phyloP scores from a whole-genome alignment of 2,113 vertebrate genomes.

The Anoplopoma fimbria region DNA sequence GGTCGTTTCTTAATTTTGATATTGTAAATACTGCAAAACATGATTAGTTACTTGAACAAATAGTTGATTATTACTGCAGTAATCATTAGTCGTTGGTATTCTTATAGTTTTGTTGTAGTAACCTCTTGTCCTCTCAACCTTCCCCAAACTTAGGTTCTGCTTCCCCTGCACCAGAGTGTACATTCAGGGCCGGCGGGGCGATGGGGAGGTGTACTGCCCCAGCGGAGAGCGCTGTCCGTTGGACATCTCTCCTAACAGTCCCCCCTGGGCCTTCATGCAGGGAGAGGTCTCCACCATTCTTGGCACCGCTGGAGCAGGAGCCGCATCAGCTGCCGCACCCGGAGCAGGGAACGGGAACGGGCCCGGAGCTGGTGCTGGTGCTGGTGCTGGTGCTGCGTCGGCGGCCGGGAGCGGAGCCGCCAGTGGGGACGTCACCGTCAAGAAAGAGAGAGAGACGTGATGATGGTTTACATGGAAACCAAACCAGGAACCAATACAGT shows the following conservation, averaged over 20 bases:
- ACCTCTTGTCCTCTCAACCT: background rate
- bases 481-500: conserved; percentile 29
- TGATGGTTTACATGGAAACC: conserved; percentile 39
- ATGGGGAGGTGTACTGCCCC: conserved; percentile 91
- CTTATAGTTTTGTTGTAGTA: background rate
- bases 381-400: no score
- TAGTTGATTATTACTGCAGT: background rate
- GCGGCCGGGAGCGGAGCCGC: conserved; percentile 27
- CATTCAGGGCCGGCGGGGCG: conserved; percentile 87
- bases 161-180: conserved; percentile 91
- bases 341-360: conserved; percentile 34
- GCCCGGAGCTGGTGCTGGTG: background rate
- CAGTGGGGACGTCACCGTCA: conserved; percentile 71
- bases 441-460: conserved; percentile 81
- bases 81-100: background rate
- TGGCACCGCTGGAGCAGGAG: conserved; percentile 68
- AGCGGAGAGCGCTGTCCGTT: conserved; percentile 91
- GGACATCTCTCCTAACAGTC: conserved; percentile 87
- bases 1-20: background rate
- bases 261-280: conserved; percentile 95
- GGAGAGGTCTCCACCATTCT: conserved; percentile 92
- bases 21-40: background rate
- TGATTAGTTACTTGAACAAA: background rate
- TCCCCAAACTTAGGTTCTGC: conserved; percentile 84
- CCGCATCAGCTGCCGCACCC: conserved; percentile 45